Percentiles rank a stretch among this genome's conserved stretches.
These are phyloP conservation scores for Hoplias malabaricus DNA, from an alignment of 2,113 vertebrate species.

Conservation along the genomic window DNA sequence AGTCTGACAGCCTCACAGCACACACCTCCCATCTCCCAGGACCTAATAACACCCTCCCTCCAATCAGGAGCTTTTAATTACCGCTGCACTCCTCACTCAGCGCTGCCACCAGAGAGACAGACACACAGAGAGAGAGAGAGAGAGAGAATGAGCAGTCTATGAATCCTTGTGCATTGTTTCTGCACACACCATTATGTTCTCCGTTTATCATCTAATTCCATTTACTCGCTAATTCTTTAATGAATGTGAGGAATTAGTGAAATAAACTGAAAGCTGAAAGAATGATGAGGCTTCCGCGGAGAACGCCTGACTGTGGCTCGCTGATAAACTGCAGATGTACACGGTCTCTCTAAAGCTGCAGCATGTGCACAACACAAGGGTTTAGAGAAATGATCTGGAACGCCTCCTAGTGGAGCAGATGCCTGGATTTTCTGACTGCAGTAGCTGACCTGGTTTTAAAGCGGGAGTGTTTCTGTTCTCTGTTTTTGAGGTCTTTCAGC, in stretches of 20 bases:
- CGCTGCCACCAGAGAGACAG: neutral
- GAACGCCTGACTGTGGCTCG: neutral
- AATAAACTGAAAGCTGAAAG: conserved; percentile 1
- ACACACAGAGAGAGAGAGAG: neutral
- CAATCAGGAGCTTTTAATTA: conserved; percentile 21
- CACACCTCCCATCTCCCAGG: neutral
- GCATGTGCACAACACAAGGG: neutral
- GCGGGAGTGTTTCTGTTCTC: too few species aligned
- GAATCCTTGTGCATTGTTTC: neutral
- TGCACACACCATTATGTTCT: conserved; percentile 11
- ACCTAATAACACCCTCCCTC: neutral
- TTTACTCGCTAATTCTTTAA: conserved; percentile 28
- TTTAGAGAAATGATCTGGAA: neutral
- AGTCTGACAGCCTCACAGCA: conserved; percentile 56
- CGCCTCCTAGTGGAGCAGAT: too few species aligned
- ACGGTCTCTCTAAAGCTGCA: neutral
- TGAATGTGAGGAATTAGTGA: conserved; percentile 3
- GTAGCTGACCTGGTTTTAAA: too few species aligned
- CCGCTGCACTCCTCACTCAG: conserved; percentile 8
- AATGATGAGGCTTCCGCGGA: neutral
- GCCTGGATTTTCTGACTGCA: too few species aligned
- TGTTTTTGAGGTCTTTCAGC: too few species aligned
- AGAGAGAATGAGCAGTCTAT: neutral
- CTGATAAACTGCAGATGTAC: neutral
- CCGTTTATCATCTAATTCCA: conserved; percentile 30